Percentiles rank a stretch among this genome's conserved stretches.
Conservation (phyloP, 2,113 vertebrate species). For the Larimichthys crocea region DNA sequence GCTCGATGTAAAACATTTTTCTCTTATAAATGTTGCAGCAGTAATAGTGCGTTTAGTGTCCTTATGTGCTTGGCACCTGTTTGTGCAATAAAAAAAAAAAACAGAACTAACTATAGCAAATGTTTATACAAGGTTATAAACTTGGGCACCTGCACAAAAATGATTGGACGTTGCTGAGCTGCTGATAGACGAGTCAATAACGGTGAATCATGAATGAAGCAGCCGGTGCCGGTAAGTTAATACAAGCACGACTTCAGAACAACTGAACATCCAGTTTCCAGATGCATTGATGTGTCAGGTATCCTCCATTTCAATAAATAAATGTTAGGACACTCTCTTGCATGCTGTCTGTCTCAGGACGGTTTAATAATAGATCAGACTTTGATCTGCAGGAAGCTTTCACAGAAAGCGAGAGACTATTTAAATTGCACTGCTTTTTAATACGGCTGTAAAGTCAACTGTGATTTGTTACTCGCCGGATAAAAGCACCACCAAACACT, state of each 20-base stretch:
- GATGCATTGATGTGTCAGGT: conserved; percentile 5
- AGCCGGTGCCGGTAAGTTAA: neutral
- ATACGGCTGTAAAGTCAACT: conserved; percentile 12
- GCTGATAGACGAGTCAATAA: conserved; percentile 6
- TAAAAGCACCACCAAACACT: neutral
- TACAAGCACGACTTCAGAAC: neutral
- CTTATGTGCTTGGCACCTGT: too few relatives aligned
- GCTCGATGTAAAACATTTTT: too few relatives aligned
- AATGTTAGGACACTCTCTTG: conserved; percentile 16
- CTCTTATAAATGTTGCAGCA: too few relatives aligned
- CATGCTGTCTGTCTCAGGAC: conserved; percentile 17
- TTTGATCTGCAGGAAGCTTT: conserved; percentile 28
- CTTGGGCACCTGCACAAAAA: neutral
- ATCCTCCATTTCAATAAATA: conserved; percentile 15
- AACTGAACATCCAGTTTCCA: neutral
- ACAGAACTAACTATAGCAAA: neutral
- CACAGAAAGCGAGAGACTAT: neutral
- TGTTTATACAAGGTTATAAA: neutral
- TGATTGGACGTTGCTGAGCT: neutral
- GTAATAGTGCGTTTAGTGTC: too few relatives aligned
- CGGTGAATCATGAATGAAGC: neutral
- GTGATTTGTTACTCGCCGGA: conserved; percentile 4
- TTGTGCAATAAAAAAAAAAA: neutral
- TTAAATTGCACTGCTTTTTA: neutral
- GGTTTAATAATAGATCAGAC: conserved; percentile 46